phyloP scores from a whole-genome alignment of 2,797 vertebrate species.

The Malurus leucopterus region DNA sequence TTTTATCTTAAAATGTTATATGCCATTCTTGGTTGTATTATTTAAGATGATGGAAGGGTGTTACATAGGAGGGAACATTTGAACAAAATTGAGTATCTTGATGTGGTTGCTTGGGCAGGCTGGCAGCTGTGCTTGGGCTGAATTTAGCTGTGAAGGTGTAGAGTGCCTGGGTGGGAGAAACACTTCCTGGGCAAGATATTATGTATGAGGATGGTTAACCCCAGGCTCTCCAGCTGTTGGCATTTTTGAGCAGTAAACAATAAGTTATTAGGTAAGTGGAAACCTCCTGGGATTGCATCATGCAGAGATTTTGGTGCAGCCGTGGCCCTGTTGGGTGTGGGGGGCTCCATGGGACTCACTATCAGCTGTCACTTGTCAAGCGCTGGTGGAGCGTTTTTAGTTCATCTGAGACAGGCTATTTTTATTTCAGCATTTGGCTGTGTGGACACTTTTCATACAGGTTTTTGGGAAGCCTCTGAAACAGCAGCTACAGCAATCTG shows the following conservation, averaged over 20 bases:
- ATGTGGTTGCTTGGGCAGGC: constrained; percentile 5
- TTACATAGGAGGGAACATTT: constrained; percentile 11
- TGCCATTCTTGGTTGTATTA: background rate
- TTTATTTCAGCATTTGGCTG: background rate
- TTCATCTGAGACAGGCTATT: background rate
- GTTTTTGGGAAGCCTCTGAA: constrained; percentile 11
- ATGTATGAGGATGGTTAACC: background rate
- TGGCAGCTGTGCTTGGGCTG: constrained; percentile 22
- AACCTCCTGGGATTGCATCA: background rate
- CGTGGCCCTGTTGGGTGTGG: background rate
- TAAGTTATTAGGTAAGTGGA: background rate
- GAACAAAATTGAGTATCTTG: background rate
- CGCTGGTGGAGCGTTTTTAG: background rate
- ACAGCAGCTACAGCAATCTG: background rate
- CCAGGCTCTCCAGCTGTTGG: background rate
- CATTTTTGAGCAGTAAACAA: background rate
- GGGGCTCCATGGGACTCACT: background rate
- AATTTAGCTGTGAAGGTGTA: constrained; percentile 10
- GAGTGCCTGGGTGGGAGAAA: background rate
- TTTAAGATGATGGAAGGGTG: constrained; percentile 55
- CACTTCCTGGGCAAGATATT: background rate
- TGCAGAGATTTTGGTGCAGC: fast-evolving
- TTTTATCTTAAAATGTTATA: background rate
- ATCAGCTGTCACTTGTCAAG: background rate
- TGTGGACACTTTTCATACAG: background rate